Evolutionary conservation across 2,113 vertebrate species (phyloP), one percentile per base, ranked within the genome.

Genomic region (Sciurus niger): DNA sequence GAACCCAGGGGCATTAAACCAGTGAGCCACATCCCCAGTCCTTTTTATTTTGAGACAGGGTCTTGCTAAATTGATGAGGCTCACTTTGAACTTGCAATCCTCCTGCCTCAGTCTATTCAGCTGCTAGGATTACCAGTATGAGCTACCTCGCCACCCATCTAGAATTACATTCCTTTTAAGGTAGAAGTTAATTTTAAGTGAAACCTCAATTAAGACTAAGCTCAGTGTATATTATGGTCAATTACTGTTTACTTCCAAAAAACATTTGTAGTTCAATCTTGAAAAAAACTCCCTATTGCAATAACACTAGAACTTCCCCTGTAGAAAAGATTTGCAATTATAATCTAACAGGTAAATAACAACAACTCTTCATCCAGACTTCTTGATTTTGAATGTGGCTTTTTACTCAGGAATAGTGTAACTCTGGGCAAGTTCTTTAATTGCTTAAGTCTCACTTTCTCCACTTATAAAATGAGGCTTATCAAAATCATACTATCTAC

Each of bases 391-490:
- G 83, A 68, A 93, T 88, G 30, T 82, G 78, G 43, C 58, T 80
- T 92, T 89, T 83, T 30, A 67, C 25, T 95, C 48, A 85, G 37
- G 67, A 88, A 85, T 14, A 90, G 0, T 63, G 2, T 87, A 95
- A 90, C 25, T 6, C 6, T 84, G 77, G 89, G 51, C 72, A 96
- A 91, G 34, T 92, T 68, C 94, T 90, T 94, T 95, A 89, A 96
- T 46, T 80, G 65, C 89, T 24, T 90, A 86, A 87, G 70, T 92
- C 88, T 96, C 80, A 93, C 73, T 96, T 84, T 89, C 70, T 94
- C 65, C 51, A 83, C 24, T 34, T 83, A 9, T 89, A 87, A 95
- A 93, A 80, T 79, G 53, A 34, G 30, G 6, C 92, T 68, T 43
- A 48, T 48, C 46, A 48, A 87, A 48, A 87, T 37, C 34, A 70